Percentiles rank a stretch among this genome's conserved stretches.
Evolutionary conservation across 2,113 vertebrate species (phyloP).

Genomic region (Hippocampus mohnikei): DNA sequence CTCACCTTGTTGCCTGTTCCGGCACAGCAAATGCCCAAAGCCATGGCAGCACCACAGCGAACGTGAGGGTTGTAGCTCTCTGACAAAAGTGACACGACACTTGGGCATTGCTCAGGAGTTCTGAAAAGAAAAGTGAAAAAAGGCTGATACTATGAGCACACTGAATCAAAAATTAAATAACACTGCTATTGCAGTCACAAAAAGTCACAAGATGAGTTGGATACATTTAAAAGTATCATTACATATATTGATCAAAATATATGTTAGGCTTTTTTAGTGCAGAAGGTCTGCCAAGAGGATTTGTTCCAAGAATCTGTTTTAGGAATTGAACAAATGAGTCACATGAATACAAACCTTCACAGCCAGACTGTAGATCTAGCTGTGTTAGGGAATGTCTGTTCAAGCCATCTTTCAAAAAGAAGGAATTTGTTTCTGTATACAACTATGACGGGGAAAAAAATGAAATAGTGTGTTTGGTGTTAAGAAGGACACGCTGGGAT

Average conservation of each 20-base stretch:
- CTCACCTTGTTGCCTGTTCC: conserved; percentile 96
- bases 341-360: neutral
- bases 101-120: conserved; percentile 97
- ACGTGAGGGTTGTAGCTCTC: conserved; percentile 99
- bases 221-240: neutral
- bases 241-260: neutral
- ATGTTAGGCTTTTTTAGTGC: neutral
- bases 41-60: conserved; percentile 96
- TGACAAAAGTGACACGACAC: conserved; percentile 93
- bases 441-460: conserved; percentile 1
- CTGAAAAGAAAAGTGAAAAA: conserved; percentile 63
- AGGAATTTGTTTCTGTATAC: conserved; percentile 4
- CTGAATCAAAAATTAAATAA: neutral
- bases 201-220: neutral
- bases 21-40: conserved; percentile 96
- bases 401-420: conserved; percentile 1
- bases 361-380: conserved; percentile 2
- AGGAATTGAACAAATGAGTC: conserved; percentile 4
- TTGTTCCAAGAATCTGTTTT: neutral
- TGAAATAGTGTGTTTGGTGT: conserved; percentile 2
- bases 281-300: neutral
- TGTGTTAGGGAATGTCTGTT: conserved; percentile 2
- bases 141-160: neutral
- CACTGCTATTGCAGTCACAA: neutral
- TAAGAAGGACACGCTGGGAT: neutral